Conservation (phyloP, 2,797 vertebrate genomes). For the Poecilia velifera region DNA sequence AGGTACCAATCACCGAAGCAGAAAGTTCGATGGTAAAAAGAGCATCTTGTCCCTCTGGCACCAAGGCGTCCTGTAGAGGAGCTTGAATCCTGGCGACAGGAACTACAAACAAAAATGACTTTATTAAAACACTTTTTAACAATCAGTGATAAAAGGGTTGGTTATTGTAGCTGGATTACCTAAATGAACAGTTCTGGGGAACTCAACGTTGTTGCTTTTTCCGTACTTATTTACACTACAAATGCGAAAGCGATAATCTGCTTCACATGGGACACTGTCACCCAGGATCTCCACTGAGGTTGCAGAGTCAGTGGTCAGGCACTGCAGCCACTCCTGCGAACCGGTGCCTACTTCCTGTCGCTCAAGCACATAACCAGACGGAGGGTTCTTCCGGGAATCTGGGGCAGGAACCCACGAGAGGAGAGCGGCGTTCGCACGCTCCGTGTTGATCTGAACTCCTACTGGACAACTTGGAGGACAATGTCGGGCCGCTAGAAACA, state of each 20-base stretch:
- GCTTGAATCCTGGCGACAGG: conserved; percentile 89
- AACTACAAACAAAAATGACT: conserved; percentile 75
- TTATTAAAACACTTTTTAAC: neutral
- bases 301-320: conserved; percentile 89
- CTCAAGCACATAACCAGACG: conserved; percentile 90
- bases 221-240: conserved; percentile 91
- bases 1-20: conserved; percentile 86
- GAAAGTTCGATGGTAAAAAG: conserved; percentile 91
- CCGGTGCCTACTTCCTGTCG: conserved; percentile 87
- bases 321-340: conserved; percentile 91
- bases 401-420: conserved; percentile 90
- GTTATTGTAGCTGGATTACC: conserved; percentile 77
- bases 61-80: conserved; percentile 86
- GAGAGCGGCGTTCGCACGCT: conserved; percentile 88
- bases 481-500: conserved; percentile 85
- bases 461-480: conserved; percentile 88
- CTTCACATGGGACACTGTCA: conserved; percentile 90
- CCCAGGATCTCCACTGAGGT: conserved; percentile 91
- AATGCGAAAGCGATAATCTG: conserved; percentile 92
- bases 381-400: conserved; percentile 83
- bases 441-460: conserved; percentile 88
- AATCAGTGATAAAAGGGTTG: neutral
- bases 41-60: conserved; percentile 86
- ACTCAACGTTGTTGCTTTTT: conserved; percentile 90
- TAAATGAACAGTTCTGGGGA: conserved; percentile 89